These are phyloP conservation scores for Neuroterus valhalla DNA, from an alignment of 1,140 invertebrate species.

Conservation along the genomic window DNA sequence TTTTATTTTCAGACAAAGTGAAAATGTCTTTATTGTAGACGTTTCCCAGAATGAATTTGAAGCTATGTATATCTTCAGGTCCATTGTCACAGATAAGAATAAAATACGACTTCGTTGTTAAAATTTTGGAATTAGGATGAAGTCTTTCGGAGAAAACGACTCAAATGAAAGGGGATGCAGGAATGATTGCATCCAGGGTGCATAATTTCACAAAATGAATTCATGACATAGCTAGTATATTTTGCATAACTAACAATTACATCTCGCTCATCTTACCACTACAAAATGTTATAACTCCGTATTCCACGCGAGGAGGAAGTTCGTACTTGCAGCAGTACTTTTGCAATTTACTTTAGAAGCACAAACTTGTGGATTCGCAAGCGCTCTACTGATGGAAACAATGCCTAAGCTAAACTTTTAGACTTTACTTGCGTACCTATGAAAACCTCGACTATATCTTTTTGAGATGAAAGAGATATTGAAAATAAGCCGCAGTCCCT, in stretches of 20 bases:
- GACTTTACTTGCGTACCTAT: neutral
- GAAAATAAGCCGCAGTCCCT: neutral
- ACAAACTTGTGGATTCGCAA: neutral
- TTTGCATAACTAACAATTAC: conserved; percentile 26
- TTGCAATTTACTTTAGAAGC: conserved; percentile 14
- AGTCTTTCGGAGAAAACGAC: neutral
- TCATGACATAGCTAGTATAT: neutral
- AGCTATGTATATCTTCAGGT: too few species aligned
- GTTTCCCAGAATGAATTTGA: too few species aligned
- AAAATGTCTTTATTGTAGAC: too few species aligned
- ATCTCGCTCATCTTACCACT: neutral
- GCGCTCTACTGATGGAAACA: conserved; percentile 9
- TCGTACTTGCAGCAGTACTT: conserved; percentile 4
- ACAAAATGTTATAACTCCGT: conserved; percentile 5
- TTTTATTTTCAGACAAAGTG: too few species aligned
- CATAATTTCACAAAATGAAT: conserved; percentile 3
- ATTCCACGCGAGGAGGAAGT: neutral
- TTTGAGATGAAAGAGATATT: conserved; percentile 10
- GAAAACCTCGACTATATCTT: neutral
- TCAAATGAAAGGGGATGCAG: neutral
- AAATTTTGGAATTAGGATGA: neutral
- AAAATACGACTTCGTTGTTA: neutral
- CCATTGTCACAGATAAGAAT: too few species aligned
- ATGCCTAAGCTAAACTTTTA: conserved; percentile 17
- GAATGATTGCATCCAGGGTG: conserved; percentile 2